Evolutionary conservation across 2,797 vertebrate species (phyloP), one percentile per base, ranked within the genome.

Genomic region (Alcedo quadribrachys): DNA sequence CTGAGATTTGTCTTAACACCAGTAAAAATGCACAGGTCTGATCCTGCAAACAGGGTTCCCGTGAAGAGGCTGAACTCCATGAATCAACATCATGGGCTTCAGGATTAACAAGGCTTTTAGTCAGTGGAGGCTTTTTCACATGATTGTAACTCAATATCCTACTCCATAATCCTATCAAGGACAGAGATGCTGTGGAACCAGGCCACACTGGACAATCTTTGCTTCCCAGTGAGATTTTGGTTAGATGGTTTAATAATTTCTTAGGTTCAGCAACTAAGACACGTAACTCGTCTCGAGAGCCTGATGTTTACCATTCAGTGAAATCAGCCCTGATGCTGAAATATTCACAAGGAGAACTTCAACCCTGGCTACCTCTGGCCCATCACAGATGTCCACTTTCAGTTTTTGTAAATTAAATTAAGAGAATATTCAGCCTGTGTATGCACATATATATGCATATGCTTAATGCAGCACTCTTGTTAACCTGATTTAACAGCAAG

Each of bases 1-100:
- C 61, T 8, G 81, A 91, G 92, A 8, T 91, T 86, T 81, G 80
- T 60, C 66, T 66, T 67, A 20, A 76, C 91, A 80, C 70, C 53
- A 51, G 32, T 11, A 33, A 82, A 65, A 92, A 27, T n/a, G 37
- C 57, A 2, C 7, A 7, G 65, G 18, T 22, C 48, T 91, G 81
- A 30, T 40, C 42, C 55, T 70, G 48, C 77, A 75, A 91, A 67
- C 43, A 46, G 87, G 66, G 70, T 40, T 35, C 45, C 51, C 53
- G 81, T 4, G 82, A 67, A 66, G 78, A 50, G 70, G 63, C 80
- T 91, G 67, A 91, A 35, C 89, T 76, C 62, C 91, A 20, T 57
- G 85, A 90, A 96, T 95, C 89, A 91, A 42, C 46, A 6, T n/a
- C 30, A 2, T 28, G 30, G 13, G 22, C 62, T 45, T 54, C 37